These are phyloP conservation scores for Zaprionus capensis DNA, from an alignment of 1,140 invertebrate species.

Conservation along the genomic window DNA sequence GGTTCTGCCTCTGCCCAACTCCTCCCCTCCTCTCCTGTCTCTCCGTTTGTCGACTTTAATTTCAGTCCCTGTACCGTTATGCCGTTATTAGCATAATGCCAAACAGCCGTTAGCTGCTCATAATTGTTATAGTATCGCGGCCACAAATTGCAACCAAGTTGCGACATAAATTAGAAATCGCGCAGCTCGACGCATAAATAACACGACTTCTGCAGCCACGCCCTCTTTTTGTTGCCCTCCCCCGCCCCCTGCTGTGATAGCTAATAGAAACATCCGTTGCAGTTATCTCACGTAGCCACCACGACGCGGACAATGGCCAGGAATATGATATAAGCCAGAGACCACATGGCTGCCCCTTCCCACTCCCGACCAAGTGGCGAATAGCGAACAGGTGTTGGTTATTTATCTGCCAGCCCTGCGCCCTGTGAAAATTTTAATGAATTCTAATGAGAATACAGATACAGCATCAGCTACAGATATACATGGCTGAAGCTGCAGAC, in stretches of 20 bases:
- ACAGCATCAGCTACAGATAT: background rate
- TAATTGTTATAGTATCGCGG: slow-evolving; percentile 49
- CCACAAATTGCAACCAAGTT: slow-evolving; percentile 56
- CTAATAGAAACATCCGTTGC: slow-evolving; percentile 61
- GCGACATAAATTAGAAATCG: slow-evolving; percentile 42
- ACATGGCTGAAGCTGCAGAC: background rate
- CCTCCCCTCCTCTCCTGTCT: background rate
- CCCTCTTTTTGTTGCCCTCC: background rate
- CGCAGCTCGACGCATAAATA: slow-evolving; percentile 49
- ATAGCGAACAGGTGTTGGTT: slow-evolving; percentile 59
- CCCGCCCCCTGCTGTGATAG: background rate
- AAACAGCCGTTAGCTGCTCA: slow-evolving; percentile 16
- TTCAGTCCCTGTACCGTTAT: background rate
- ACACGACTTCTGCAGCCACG: slow-evolving; percentile 21
- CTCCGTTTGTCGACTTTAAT: slow-evolving; percentile 44
- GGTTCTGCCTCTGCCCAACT: background rate
- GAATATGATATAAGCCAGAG: slow-evolving; percentile 35
- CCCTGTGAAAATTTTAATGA: slow-evolving; percentile 55
- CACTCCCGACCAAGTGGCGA: background rate
- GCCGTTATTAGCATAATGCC: slow-evolving; percentile 45
- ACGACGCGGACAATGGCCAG: slow-evolving; percentile 25
- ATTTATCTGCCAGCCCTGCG: slow-evolving; percentile 36
- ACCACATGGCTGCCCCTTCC: background rate
- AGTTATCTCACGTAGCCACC: slow-evolving; percentile 51
- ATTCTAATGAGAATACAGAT: slow-evolving; percentile 66